A percentile compares a stretch with the other conserved stretches of the same genome.
These are phyloP conservation scores for Adoxophyes honmai DNA, from an alignment of 1,140 invertebrate species.

Conservation along the genomic window DNA sequence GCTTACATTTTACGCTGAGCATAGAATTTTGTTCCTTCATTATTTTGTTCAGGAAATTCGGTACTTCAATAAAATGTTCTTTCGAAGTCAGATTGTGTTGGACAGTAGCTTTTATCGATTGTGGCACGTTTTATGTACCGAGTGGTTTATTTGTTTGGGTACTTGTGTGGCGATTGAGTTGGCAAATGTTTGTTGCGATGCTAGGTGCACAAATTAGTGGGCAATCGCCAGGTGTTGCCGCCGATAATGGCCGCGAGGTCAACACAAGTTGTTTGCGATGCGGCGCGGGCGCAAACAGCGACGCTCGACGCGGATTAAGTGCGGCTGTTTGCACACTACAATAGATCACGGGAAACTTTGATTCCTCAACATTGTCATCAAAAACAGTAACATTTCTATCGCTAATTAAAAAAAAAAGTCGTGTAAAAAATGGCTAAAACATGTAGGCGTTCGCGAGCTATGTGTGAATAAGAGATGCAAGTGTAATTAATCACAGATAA, in stretches of 20 bases:
- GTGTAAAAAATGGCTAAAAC: no score
- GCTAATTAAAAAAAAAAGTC: no score
- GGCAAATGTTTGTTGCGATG: slow-evolving; percentile 1
- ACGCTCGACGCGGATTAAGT: no score
- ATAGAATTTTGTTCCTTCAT: slow-evolving; percentile 3
- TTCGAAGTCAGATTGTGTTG: not conserved
- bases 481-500: no score
- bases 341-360: no score
- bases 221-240: slow-evolving; percentile 5
- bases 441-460: no score
- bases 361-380: no score
- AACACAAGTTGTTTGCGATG: not conserved
- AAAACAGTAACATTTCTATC: no score
- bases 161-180: not conserved
- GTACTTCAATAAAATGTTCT: not conserved
- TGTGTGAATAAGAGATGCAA: no score
- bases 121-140: no score
- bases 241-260: no score
- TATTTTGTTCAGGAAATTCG: not conserved
- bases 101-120: not conserved
- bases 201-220: slow-evolving; percentile 1
- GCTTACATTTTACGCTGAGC: not conserved
- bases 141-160: not conserved
- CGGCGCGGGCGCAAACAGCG: not conserved
- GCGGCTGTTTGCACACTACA: no score